These are phyloP conservation scores for Reticulitermes speratus DNA, from an alignment of 1,140 invertebrate genomes.

Conservation along the genomic window DNA sequence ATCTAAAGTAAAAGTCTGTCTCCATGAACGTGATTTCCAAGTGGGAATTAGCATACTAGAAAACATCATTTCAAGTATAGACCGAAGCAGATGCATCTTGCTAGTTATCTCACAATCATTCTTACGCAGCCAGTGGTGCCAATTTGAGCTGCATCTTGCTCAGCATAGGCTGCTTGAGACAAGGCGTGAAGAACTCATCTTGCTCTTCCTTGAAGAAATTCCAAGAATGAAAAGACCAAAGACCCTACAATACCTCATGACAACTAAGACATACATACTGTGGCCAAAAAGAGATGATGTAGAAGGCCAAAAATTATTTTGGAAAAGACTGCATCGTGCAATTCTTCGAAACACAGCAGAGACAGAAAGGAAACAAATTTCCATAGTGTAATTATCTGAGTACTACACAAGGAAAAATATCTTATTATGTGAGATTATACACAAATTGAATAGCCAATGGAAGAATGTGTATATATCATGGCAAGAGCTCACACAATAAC, in stretches of 20 bases:
- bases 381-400: neutral
- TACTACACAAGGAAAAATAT: too few relatives aligned
- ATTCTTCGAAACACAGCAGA: conserved; percentile 5
- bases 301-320: conserved; percentile 38
- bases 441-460: too few relatives aligned
- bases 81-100: conserved; percentile 57
- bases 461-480: too few relatives aligned
- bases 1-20: conserved; percentile 48
- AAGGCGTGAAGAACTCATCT: conserved; percentile 52
- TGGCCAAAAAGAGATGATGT: conserved; percentile 52
- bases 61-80: conserved; percentile 65
- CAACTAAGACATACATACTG: conserved; percentile 62
- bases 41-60: conserved; percentile 61
- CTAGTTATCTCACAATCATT: conserved; percentile 59
- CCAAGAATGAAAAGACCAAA: conserved; percentile 56
- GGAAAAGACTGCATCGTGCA: conserved; percentile 38
- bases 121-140: conserved; percentile 62
- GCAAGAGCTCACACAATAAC: too few relatives aligned
- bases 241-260: conserved; percentile 61
- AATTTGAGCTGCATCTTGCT: conserved; percentile 65
- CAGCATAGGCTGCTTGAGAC: conserved; percentile 62
- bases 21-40: conserved; percentile 65
- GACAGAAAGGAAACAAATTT: neutral
- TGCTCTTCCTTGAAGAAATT: conserved; percentile 63
- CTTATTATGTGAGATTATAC: too few relatives aligned